Evolutionary conservation across 2,888 invertebrate genomes (phyloP), one percentile per base, ranked within the genome.

Genomic region (Acleris sparsana): DNA sequence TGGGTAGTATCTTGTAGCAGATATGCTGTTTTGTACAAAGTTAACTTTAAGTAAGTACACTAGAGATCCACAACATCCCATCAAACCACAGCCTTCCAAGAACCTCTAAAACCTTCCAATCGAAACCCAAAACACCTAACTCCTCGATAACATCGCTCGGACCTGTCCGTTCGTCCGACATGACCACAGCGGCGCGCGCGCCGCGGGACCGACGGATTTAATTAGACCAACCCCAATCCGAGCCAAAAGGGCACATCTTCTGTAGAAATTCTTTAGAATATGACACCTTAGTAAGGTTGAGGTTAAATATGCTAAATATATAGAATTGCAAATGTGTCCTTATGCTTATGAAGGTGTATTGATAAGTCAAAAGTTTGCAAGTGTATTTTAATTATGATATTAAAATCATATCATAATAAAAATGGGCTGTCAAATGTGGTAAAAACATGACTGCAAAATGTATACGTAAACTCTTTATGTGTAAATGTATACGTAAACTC

Each of bases 191-290:
- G 9, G 43, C 55, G 53, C 52, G 7, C 16, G 53, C 55, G 43
- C 55, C 13, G 55, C 55, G 55, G 55, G 55, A 43, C 16, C 49
- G 49, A n/a, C 16, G 20, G 55, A 55, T 55, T 55, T n/a, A 55
- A 55, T 55, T 43, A 43, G 39, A 43, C 43, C 13, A 55, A 55
- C 18, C 7, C 43, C 39, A 13, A 39, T 13, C 39, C 5, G 13
- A 39, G 39, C 39, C 39, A 39, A 13, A 39, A 39, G 39, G 13
- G 4, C 39, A 39, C 39, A 39, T 39, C 13, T 39, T 13, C 11
- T 13, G 3, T 39, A 13, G 39, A 39, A 39, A 3, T 39, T 9
- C 9, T 39, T 39, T 39, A 39, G 3, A 13, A 39, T 39, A 39
- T 39, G 39, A 39, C 13, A 39, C 39, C 39, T 39, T 39, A 39